Evolutionary conservation across 2,797 vertebrate genomes (phyloP), one percentile per base, ranked within the genome.

Genomic region (Malurus splendens): DNA sequence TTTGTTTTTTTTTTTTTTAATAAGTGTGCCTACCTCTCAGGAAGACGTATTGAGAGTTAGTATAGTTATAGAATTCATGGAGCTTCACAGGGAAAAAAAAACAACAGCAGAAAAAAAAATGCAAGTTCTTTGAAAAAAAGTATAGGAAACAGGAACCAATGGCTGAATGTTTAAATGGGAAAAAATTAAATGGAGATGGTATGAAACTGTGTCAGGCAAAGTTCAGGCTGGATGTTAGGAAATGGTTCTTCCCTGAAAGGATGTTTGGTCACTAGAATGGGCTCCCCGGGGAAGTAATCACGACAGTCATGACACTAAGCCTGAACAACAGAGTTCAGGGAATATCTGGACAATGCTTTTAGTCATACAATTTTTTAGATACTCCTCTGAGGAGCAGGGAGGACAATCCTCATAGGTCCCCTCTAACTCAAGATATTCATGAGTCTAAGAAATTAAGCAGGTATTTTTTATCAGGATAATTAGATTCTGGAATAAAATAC

Each of bases 381-480:
- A 28, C 16, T 15, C 16, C 9, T 42, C 10, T 67, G 23, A 38
- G 16, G 13, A 67, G 5, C 27, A 42, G 19, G 13, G 5, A 17
- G 7, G 13, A 27, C 32, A 42, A 42, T 42, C 41, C 7, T 72
- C 39, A 39, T 19, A 7, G 3, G 5, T 16, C 24, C 11, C 24
- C 66, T 77, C 44, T 17, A n/a, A 24, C 18, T 38, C 1, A 1
- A 61, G 54, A 39, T 41, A 56, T 32, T 72, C 0, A 2, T 18
- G 12, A 32, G 32, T 47, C 23, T 30, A 9, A 36, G 15, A 64
- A 75, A 72, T 65, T 25, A 57, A 10, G 19, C 9, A 56, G 15
- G 15, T n/a, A 4, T 36, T 50, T 87, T 59, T 52, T 4, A 55
- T 12, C 28, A 75, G 18, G 32, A 48, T 47, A 1, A 54, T 30